Base-by-base conservation (phyloP, 1,140 invertebrate genomes). In the Mizuhopecten yessoensis region DNA sequence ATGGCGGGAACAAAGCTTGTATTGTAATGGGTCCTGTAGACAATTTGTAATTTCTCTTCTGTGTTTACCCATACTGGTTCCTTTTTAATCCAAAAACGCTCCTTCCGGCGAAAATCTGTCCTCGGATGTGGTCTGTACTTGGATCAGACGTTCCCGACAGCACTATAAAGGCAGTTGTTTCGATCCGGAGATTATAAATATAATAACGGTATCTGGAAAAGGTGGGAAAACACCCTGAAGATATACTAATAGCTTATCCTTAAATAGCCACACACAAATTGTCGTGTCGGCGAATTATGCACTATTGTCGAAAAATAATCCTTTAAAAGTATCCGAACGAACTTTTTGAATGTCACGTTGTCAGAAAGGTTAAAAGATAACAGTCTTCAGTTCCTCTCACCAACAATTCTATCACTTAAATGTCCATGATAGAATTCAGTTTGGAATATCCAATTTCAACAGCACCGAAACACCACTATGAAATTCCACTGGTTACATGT, bases 1-100 rank as follows among this genome's bases (percentile, higher is more conserved):
- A 86, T 90, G 87, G 10, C 86, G 89, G n/a, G 89, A 87, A 90
- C 89, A 90, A 2, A 90, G 23, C 17, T 90, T 90, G 29, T 90
- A 90, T 7, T 36, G 33, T 49, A 36, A 7, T 7, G 89, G 89
- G 49, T 90, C 87, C 2, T 39, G 45, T n/a, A 87, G 33, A 57
- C 89, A 90, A 13, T 90, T 86, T 29, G 89, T 49, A 7, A 87
- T 33, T n/a, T 90, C 87, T 86, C 86, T 0, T 75, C 57, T n/a
- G 23, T 75, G 23, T 29, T 29, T 29, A 29, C 57, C 57, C 57
- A 75, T 75, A 29, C 29, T 17, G 57, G n/a, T 75, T 75, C n/a
- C 57, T n/a, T 75, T 75, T 7, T n/a, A 75, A n/a, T 75, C n/a
- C 1, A 9, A 39, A 39, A 57, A 57, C 23, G 15, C 20, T 57